A percentile compares a stretch with the other conserved stretches of the same genome.
Evolutionary conservation across 2,797 vertebrate genomes (phyloP).

Genomic region (Cephalopachus bancanus): DNA sequence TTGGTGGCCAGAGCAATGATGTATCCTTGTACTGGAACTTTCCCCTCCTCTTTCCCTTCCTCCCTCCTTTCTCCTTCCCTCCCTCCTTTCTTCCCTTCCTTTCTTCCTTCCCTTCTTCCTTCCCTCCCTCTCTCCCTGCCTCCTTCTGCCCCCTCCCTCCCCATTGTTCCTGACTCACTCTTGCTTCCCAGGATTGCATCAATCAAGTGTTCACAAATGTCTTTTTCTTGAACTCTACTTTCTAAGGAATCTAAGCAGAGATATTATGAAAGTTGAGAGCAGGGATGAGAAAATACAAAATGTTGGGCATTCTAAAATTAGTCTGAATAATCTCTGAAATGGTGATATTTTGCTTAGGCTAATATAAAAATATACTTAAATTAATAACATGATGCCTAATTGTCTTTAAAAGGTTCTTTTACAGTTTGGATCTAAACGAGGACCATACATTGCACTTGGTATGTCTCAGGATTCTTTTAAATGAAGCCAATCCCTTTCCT

Average conservation of each 20-base stretch:
- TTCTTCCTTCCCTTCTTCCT: neutral
- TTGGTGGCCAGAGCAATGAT: neutral
- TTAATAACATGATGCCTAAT: neutral
- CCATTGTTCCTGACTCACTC: neutral
- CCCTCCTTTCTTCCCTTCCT: neutral
- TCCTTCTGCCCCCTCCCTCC: neutral
- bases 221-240: neutral
- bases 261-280: neutral
- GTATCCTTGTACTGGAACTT: neutral
- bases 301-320: neutral
- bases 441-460: neutral
- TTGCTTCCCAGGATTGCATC: neutral
- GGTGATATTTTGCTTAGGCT: neutral
- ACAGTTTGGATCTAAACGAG: conserved; percentile 20
- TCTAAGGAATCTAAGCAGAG: neutral
- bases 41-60: neutral
- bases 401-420: neutral
- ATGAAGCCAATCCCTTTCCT: neutral
- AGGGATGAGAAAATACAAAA: neutral
- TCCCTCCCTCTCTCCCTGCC: neutral
- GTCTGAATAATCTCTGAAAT: neutral
- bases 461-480: neutral
- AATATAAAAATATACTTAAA: conserved; percentile 5
- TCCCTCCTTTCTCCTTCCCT: neutral
- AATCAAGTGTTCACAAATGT: neutral